Evolutionary conservation across 2,797 vertebrate species (phyloP).

Genomic region (Paedocypris micromegethes): DNA sequence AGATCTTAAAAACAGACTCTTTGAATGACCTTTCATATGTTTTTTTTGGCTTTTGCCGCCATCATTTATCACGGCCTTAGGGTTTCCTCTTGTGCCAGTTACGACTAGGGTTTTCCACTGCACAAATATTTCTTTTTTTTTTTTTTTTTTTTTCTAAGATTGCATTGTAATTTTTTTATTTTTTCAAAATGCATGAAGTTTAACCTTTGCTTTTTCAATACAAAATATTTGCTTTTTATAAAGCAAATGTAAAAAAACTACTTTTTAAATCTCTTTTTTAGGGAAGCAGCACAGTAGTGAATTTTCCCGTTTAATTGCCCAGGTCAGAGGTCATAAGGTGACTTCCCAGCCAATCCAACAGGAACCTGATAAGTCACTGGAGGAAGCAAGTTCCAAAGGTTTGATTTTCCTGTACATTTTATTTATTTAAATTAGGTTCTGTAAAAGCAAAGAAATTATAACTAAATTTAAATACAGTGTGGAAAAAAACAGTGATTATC

Average conservation of each 20-base stretch:
- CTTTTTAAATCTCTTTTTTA: slow-evolving; percentile 42
- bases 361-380: slow-evolving; percentile 43
- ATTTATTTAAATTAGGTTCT: not conserved
- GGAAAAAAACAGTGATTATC: too few species aligned
- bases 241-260: not conserved
- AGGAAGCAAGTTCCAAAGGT: slow-evolving; percentile 27
- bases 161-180: not conserved
- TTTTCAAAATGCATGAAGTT: too few species aligned
- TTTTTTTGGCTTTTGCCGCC: slow-evolving; percentile 12
- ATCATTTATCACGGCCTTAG: not conserved
- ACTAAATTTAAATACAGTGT: too few species aligned
- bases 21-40: slow-evolving; percentile 1
- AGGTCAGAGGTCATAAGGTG: slow-evolving; percentile 61
- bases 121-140: not conserved
- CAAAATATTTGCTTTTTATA: too few species aligned
- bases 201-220: not conserved
- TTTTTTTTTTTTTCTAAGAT: not conserved
- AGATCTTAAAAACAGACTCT: slow-evolving; percentile 13
- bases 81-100: not conserved
- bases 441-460: too few species aligned
- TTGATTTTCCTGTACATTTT: not conserved
- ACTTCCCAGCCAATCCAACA: slow-evolving; percentile 47
- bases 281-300: slow-evolving; percentile 69
- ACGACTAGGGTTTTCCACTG: not conserved
- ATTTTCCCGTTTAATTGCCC: slow-evolving; percentile 67